Evolutionary conservation across 2,797 vertebrate genomes (phyloP).

Genomic region (Rhinoraja longicauda): DNA sequence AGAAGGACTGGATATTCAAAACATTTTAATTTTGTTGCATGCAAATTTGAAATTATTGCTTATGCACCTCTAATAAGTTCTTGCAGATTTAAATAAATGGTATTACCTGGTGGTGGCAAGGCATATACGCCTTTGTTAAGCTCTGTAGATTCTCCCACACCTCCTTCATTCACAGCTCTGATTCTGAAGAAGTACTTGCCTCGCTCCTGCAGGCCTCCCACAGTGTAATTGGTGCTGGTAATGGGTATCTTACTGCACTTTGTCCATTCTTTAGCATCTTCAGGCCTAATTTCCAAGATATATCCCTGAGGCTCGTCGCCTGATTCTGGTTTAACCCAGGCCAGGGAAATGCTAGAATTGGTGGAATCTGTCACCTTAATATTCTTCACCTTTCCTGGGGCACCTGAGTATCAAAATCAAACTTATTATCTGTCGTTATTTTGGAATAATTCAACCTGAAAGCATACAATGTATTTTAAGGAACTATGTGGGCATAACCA

Average conservation of each 20-base stretch:
- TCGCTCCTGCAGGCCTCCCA: slow-evolving; percentile 55
- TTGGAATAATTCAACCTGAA: neutral
- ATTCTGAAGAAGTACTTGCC: slow-evolving; percentile 58
- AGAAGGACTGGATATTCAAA: neutral
- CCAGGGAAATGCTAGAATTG: slow-evolving; percentile 57
- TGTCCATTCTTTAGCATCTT: slow-evolving; percentile 55
- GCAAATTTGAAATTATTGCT: neutral
- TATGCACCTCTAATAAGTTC: neutral
- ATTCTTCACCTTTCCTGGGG: slow-evolving; percentile 55
- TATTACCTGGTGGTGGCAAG: slow-evolving; percentile 58
- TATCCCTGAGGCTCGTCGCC: slow-evolving; percentile 54
- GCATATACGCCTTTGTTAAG: slow-evolving; percentile 51
- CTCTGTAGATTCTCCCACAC: slow-evolving; percentile 51
- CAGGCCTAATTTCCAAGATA: slow-evolving; percentile 52
- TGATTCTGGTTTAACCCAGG: slow-evolving; percentile 51
- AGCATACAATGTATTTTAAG: neutral
- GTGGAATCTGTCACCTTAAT: slow-evolving; percentile 55
- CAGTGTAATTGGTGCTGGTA: slow-evolving; percentile 51
- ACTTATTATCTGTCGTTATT: neutral
- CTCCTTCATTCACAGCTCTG: slow-evolving; percentile 56
- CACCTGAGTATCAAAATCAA: slow-evolving; percentile 46
- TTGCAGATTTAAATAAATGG: neutral
- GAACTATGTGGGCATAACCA: neutral
- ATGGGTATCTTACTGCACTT: slow-evolving; percentile 57
- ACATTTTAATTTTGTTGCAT: neutral